Percentiles rank a stretch among this genome's conserved stretches.
Evolutionary conservation across 2,113 vertebrate species (phyloP).

Genomic region (Hippocampus zosterae): DNA sequence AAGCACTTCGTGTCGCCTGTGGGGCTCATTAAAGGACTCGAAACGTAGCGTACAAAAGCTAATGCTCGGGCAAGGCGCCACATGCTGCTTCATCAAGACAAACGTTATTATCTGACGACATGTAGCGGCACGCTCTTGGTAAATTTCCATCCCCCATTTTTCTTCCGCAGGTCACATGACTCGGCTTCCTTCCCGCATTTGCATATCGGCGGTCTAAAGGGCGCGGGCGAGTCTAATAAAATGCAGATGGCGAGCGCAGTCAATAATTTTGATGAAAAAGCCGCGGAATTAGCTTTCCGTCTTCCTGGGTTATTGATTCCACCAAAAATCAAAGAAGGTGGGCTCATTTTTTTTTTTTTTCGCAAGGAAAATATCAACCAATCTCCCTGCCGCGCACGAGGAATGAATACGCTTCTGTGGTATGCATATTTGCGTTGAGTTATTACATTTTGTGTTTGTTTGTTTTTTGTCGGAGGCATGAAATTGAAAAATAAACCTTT

Average conservation of each 20-base stretch:
- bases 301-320: slow-evolving; percentile 35
- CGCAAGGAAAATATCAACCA: slow-evolving; percentile 26
- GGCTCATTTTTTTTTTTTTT: slow-evolving; percentile 18
- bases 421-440: slow-evolving; percentile 17
- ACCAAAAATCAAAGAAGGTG: slow-evolving; percentile 4
- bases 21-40: background rate
- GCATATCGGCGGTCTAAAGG: slow-evolving; percentile 18
- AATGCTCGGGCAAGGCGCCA: background rate
- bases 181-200: slow-evolving; percentile 27
- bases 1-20: background rate
- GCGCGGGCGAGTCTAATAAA: slow-evolving; percentile 28
- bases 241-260: slow-evolving; percentile 34
- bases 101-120: background rate
- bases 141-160: background rate
- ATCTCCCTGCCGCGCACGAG: slow-evolving; percentile 12
- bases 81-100: background rate
- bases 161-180: slow-evolving; percentile 8
- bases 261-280: slow-evolving; percentile 36
- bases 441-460: slow-evolving; percentile 18
- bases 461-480: background rate
- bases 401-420: slow-evolving; percentile 14
- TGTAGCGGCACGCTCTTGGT: background rate
- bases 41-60: background rate
- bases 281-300: slow-evolving; percentile 29
- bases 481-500: background rate